Evolutionary conservation across 2,797 vertebrate genomes (phyloP).

Genomic region (Acridotheres tristis): DNA sequence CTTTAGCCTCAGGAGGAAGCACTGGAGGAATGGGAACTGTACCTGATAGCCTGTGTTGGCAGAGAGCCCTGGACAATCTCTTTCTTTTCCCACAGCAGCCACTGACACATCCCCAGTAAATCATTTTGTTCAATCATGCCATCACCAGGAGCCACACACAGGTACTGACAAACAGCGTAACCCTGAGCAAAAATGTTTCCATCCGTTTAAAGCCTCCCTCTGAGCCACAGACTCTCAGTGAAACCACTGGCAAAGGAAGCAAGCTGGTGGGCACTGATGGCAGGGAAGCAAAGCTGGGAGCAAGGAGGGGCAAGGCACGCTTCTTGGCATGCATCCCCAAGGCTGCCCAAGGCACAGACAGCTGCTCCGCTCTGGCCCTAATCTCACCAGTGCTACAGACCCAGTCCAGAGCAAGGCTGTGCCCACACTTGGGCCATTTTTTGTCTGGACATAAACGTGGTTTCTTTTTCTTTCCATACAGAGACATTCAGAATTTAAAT

Average conservation of each 20-base stretch:
- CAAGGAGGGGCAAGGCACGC: neutral
- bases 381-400: accelerated
- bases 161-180: no score
- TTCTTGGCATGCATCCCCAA: accelerated
- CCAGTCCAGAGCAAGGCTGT: neutral
- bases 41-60: neutral
- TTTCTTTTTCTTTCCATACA: neutral
- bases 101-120: neutral
- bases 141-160: no score
- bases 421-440: neutral
- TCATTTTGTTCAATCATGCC: neutral
- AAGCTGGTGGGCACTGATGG: neutral
- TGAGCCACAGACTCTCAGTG: neutral
- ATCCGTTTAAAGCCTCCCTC: neutral
- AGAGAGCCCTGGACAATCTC: neutral
- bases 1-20: neutral
- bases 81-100: neutral
- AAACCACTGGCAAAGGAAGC: neutral
- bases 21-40: neutral
- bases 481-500: neutral
- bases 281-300: accelerated
- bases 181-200: neutral
- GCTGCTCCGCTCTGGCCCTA: neutral
- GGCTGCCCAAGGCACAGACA: neutral
- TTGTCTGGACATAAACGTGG: accelerated